Evolutionary conservation across 2,113 vertebrate genomes (phyloP), one percentile per base, ranked within the genome.

Genomic region (Chloropsis cyanopogon): DNA sequence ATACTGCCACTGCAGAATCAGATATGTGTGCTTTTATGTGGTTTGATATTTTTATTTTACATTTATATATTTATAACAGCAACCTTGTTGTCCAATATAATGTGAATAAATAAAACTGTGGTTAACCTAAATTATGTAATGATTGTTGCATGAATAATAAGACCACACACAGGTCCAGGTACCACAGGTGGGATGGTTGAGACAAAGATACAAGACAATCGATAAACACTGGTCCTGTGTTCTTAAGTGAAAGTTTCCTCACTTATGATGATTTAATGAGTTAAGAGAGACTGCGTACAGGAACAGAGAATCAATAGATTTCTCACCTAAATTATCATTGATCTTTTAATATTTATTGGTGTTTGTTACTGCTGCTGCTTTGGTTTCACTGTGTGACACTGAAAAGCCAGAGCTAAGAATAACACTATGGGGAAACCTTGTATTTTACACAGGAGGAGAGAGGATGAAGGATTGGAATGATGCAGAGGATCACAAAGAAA

Each of bases 301-400:
- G 71, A 96, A 56, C 13, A 75, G 35, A 29, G 33, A 84, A 65
- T 90, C 75, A 53, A 86, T 90, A 78, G 33, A 76, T 93, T 92
- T 94, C 70, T 90, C 79, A 76, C 70, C 57, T 83, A 81, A 88
- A 75, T 84, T 90, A 72, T 75, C 76, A 88, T 90, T 87, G 91
- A 95, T 90, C 52, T 92, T 93, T 54, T 90, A 78, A 81, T 88
- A 78, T 90, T 94, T 88, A 83, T 63, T 63, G 76, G 56, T 90
- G 39, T 86, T 65, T 12, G 24, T 73, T 85, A 22, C 60, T 82
- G 57, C 78, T 82, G 61, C 57, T 93, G n/a, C 60, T 92, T 94
- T 88, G 24, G 68, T 83, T 94, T 94, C 64, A 59, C 91, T 63
- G 42, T 35, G 31, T 81, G 83, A 88, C 83, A 75, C 56, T 70